Conservation (phyloP, 2,797 vertebrate species). For the Coccyzus lansbergi region DNA sequence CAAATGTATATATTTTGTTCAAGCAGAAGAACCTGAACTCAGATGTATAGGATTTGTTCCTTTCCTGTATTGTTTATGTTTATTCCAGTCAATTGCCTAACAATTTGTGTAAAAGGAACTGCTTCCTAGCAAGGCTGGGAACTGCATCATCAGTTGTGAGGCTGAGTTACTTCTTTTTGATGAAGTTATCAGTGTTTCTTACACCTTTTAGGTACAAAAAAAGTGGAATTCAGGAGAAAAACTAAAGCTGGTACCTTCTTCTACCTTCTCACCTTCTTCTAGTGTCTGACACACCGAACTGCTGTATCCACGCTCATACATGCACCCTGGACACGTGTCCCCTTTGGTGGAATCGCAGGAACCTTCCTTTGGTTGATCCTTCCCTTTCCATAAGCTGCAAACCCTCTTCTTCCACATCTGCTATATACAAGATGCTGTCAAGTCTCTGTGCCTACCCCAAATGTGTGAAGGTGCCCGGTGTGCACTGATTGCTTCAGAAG, state of each 20-base stretch:
- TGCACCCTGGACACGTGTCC: not conserved
- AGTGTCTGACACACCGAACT: not conserved
- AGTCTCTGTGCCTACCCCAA: not conserved
- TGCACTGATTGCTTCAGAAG: not conserved
- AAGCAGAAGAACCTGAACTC: not conserved
- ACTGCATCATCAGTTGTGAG: not conserved
- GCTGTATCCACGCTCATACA: not conserved
- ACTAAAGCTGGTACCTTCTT: not conserved
- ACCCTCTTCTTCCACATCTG: not conserved
- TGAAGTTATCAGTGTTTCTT: not conserved
- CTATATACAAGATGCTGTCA: not conserved
- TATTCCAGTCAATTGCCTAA: not conserved
- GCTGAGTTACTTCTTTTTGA: not conserved
- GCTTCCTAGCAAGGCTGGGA: not conserved
- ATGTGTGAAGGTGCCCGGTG: not conserved
- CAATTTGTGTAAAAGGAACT: not conserved
- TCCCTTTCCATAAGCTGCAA: not conserved
- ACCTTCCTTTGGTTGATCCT: not conserved
- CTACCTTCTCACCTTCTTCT: not conserved
- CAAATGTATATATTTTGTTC: not conserved
- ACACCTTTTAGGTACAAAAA: not conserved
- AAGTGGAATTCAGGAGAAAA: accelerated
- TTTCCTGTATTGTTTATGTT: not conserved
- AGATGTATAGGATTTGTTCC: not conserved
- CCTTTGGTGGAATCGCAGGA: not conserved